phyloP scores from a whole-genome alignment of 2,888 invertebrate genomes.

The Macrosiphum euphorbiae region DNA sequence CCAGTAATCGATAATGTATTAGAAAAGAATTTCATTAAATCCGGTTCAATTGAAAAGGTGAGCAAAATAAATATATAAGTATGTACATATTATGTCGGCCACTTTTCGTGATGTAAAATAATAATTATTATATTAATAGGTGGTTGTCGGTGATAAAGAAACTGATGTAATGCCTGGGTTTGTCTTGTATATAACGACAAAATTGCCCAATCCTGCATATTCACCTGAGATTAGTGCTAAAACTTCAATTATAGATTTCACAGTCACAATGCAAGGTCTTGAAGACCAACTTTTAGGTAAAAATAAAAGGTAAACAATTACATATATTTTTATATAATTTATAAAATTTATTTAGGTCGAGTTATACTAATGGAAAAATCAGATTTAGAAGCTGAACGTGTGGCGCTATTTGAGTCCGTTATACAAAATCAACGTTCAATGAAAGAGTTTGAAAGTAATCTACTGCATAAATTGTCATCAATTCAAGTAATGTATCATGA shows the following conservation, averaged over 20 bases:
- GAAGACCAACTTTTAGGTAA: slow-evolving; percentile 91
- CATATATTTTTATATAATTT: neutral
- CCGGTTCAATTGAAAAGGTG: slow-evolving; percentile 92
- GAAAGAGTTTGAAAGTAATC: slow-evolving; percentile 94
- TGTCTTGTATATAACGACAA: slow-evolving; percentile 95
- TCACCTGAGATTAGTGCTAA: slow-evolving; percentile 97
- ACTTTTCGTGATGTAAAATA: neutral
- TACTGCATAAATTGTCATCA: slow-evolving; percentile 91
- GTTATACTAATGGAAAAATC: slow-evolving; percentile 97
- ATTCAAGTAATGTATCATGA: slow-evolving; percentile 75
- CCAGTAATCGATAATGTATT: slow-evolving; percentile 96
- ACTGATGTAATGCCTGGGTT: slow-evolving; percentile 97
- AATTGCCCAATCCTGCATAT: slow-evolving; percentile 95
- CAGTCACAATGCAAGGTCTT: slow-evolving; percentile 95
- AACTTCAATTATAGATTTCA: slow-evolving; percentile 97
- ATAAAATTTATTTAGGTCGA: slow-evolving; percentile 72
- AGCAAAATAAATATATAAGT: neutral
- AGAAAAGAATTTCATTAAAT: slow-evolving; percentile 97
- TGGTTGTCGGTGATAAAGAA: slow-evolving; percentile 94
- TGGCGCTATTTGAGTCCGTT: slow-evolving; percentile 93
- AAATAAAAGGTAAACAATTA: neutral
- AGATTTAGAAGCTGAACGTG: slow-evolving; percentile 93
- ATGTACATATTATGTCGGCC: too few species aligned
- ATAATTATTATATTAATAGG: slow-evolving; percentile 70
- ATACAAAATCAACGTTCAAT: slow-evolving; percentile 96